Conservation (phyloP, 2,113 vertebrate genomes). For the Coracopsis vasa region DNA sequence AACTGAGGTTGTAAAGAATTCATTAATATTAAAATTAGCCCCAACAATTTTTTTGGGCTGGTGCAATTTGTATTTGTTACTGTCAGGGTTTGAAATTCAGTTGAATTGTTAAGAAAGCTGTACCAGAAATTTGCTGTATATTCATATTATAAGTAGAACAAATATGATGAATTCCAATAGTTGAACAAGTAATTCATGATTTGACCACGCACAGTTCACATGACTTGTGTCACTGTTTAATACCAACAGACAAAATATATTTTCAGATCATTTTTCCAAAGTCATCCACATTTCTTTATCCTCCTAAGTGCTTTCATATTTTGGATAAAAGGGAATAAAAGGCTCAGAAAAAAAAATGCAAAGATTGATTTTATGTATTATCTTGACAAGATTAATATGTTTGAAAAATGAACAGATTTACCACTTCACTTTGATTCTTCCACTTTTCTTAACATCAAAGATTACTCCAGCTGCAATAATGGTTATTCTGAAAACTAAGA, state of each 20-base stretch:
- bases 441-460: conserved; percentile 81
- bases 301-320: conserved; percentile 79
- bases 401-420: conserved; percentile 82
- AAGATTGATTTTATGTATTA: conserved; percentile 80
- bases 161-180: conserved; percentile 62
- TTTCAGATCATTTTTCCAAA: conserved; percentile 65
- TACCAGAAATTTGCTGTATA: conserved; percentile 72
- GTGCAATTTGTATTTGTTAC: conserved; percentile 90
- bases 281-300: conserved; percentile 67
- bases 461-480: conserved; percentile 70
- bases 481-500: conserved; percentile 73
- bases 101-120: conserved; percentile 75
- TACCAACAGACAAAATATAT: conserved; percentile 70
- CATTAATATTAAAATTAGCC: conserved; percentile 99
- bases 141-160: conserved; percentile 64
- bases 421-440: conserved; percentile 81
- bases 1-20: conserved; percentile 99
- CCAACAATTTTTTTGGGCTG: conserved; percentile 88
- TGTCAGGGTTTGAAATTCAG: conserved; percentile 85
- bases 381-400: conserved; percentile 85
- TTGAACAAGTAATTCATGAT: conserved; percentile 53
- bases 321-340: conserved; percentile 77
- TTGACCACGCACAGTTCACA: neutral
- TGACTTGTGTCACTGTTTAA: conserved; percentile 63
- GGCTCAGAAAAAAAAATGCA: conserved; percentile 68